Percentiles rank a stretch among this genome's conserved stretches.
These are phyloP conservation scores for Spondyliosoma cantharus DNA, from an alignment of 2,797 vertebrate species.

Conservation along the genomic window DNA sequence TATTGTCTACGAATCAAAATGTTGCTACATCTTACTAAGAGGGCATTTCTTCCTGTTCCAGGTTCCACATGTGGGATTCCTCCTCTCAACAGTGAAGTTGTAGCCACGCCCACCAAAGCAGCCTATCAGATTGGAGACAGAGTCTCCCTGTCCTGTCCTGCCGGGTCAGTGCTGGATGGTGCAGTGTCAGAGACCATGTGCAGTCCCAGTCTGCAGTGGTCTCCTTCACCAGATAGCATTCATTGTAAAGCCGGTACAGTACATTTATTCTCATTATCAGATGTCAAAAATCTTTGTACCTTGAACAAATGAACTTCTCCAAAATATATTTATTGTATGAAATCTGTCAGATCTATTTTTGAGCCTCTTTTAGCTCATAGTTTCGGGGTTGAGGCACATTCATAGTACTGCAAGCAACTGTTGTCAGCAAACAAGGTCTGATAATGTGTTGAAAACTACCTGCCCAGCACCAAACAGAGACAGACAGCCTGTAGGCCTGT, in stretches of 20 bases:
- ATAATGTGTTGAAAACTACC: neutral
- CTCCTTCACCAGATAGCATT: slow-evolving; percentile 78
- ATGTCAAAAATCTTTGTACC: neutral
- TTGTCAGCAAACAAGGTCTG: neutral
- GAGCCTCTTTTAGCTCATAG: too few species aligned
- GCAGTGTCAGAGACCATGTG: slow-evolving; percentile 81
- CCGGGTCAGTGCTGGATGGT: slow-evolving; percentile 76
- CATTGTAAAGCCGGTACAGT: slow-evolving; percentile 84
- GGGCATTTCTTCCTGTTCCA: slow-evolving; percentile 50
- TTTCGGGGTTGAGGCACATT: neutral
- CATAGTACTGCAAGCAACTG: too few species aligned
- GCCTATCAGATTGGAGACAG: slow-evolving; percentile 87
- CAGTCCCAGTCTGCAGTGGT: slow-evolving; percentile 91
- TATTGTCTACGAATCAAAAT: neutral
- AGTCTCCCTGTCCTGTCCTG: slow-evolving; percentile 87
- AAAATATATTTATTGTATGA: neutral
- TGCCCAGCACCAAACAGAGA: neutral
- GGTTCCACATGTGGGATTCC: slow-evolving; percentile 85
- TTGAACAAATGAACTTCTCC: neutral
- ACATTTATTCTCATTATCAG: neutral
- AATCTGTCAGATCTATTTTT: too few species aligned
- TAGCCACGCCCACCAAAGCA: slow-evolving; percentile 80
- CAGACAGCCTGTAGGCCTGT: neutral
- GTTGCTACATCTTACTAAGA: neutral
- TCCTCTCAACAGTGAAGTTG: slow-evolving; percentile 72